phyloP scores from a whole-genome alignment of 2,113 vertebrate species.

The Odocoileus hemionus region DNA sequence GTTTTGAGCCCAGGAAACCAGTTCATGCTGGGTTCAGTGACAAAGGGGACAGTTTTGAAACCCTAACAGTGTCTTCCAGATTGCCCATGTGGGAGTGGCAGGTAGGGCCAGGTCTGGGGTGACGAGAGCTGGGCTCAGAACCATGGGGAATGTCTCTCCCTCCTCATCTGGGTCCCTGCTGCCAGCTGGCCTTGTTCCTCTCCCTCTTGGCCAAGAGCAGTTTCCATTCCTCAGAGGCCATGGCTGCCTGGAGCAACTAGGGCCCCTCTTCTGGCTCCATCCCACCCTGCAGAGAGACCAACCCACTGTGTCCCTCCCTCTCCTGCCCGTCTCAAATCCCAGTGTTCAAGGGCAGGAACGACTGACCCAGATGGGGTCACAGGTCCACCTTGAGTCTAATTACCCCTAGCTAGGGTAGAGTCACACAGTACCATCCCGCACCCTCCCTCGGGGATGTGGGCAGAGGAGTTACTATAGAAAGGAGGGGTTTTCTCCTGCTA shows the following conservation, averaged over 20 bases:
- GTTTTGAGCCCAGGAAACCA: background rate
- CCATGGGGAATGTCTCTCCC: rapidly evolving
- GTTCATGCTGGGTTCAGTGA: background rate
- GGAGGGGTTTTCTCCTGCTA: background rate
- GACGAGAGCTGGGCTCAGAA: background rate
- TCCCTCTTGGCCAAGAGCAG: background rate
- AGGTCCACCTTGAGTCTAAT: background rate
- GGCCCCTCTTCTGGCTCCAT: background rate
- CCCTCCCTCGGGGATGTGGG: too few relatives aligned
- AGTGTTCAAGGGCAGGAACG: background rate
- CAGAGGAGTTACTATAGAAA: too few relatives aligned
- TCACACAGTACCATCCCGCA: rapidly evolving
- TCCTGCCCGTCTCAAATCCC: background rate
- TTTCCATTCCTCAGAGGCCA: background rate
- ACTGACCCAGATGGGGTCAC: background rate
- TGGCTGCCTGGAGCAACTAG: background rate
- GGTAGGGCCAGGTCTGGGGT: background rate
- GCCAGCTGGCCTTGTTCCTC: background rate
- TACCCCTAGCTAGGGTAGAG: rapidly evolving
- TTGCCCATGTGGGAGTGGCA: background rate
- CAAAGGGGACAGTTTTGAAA: background rate
- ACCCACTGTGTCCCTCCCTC: background rate
- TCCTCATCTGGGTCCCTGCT: background rate
- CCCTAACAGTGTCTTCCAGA: rapidly evolving
- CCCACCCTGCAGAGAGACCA: background rate